Conservation (phyloP, 2,797 vertebrate species). For the Prionace glauca region DNA sequence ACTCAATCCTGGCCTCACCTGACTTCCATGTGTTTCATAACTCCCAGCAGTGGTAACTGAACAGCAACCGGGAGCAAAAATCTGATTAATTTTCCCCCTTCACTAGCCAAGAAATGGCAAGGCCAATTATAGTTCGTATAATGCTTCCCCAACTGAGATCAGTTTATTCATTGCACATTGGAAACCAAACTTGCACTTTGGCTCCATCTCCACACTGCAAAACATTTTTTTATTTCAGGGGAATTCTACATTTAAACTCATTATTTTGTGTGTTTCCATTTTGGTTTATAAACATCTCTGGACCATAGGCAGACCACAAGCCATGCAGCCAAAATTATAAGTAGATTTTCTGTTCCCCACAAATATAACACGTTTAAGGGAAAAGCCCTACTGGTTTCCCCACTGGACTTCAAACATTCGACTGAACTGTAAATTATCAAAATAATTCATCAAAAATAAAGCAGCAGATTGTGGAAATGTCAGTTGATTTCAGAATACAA, state of each 20-base stretch:
- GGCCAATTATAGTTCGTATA: neutral
- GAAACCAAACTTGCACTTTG: neutral
- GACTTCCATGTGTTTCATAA: neutral
- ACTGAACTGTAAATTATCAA: neutral
- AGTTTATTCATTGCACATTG: neutral
- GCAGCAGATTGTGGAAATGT: neutral
- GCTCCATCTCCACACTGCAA: neutral
- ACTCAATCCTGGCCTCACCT: neutral
- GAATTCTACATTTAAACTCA: neutral
- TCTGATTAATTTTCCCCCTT: neutral
- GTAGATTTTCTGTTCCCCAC: neutral
- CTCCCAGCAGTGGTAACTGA: neutral
- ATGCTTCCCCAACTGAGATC: neutral
- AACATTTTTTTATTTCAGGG: neutral
- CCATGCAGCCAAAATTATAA: neutral
- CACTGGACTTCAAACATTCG: neutral
- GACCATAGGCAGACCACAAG: neutral
- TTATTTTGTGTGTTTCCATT: neutral
- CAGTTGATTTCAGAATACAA: neutral
- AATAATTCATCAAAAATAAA: neutral
- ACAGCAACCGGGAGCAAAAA: neutral
- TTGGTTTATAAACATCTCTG: neutral
- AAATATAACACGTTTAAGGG: neutral
- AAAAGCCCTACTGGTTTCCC: neutral
- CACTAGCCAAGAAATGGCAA: conserved; percentile 11